Base-by-base conservation (phyloP, 2,888 invertebrate species). In the Amphipyra berbera region DNA sequence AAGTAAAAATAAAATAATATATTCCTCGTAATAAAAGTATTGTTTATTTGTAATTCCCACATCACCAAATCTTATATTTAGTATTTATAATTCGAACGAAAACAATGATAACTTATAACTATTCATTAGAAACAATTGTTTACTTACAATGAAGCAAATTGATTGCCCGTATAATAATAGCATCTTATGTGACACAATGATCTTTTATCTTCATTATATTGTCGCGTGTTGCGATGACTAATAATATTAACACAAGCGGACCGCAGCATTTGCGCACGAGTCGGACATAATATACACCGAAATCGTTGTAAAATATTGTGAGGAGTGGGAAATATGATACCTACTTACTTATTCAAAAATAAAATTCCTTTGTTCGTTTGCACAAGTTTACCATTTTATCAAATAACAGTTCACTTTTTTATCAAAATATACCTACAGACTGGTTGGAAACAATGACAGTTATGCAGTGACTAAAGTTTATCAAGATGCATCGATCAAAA, bases 161-260 rank as follows among this genome's bases (percentile, higher is more conserved):
- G 42, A 68, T 68, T 69, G 40, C 49, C 54, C 40, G 54, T 69
- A 37, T 63, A 63, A 44, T 69, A 69, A 69, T 68, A 68, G 63
- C 69, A 52, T 68, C 69, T 63, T 63, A 54, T 33, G 50, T 58
- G 70, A 69, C 69, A 69, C 68, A 68, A 63, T 46, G 63, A 69
- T 69, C 58, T 68, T 68, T 68, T 69, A 68, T 68, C 68, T 68
- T 64, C 50, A 52, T 63, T 69, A 62, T 49, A 54, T 46, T 54
- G 57, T 62, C 56, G 68, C 57, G 57, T 68, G 62, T 68, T 42
- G 53, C 33, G 42, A 62, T 63, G 53, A 58, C 53, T 49, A 63
- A 62, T 46, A 62, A 68, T 49, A 52, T 48, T 48, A 59, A 47
- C n/a, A 48, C 21, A 44, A 38, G 52, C 52, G 21, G 44, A 37